Evolutionary conservation across 2,113 vertebrate species (phyloP).

Genomic region (Thunnus maccoyii): DNA sequence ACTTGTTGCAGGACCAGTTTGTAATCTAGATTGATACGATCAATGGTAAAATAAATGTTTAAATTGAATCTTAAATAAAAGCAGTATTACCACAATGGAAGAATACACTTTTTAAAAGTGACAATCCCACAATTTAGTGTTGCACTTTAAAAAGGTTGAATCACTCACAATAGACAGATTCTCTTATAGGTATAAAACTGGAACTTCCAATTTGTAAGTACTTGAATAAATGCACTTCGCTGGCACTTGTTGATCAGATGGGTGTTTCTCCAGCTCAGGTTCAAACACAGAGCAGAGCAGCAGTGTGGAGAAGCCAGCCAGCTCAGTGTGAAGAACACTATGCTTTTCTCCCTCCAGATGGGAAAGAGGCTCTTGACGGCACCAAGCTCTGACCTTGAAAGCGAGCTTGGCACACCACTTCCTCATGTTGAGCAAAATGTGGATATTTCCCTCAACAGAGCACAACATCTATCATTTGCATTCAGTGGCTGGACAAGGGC

Average conservation of each 20-base stretch:
- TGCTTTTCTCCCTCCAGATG: constrained; percentile 46
- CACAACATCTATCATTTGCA: constrained; percentile 45
- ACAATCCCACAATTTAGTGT: no score
- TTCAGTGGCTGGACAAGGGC: constrained; percentile 3
- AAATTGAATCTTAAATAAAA: no score
- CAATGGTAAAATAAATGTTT: no score
- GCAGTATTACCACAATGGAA: no score
- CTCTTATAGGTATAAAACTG: no score
- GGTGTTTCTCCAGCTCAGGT: neutral
- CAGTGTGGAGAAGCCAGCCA: constrained; percentile 6
- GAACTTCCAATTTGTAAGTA: no score
- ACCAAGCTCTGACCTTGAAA: constrained; percentile 39
- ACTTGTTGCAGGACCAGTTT: no score
- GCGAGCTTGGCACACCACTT: constrained; percentile 16
- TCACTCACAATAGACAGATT: no score
- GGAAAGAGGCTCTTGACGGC: constrained; percentile 20
- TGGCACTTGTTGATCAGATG: constrained; percentile 12
- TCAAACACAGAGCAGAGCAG: neutral
- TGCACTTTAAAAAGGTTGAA: no score
- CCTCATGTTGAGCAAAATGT: neutral
- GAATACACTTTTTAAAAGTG: no score
- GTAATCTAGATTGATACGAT: no score
- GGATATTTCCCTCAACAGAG: constrained; percentile 27
- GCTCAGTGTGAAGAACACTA: constrained; percentile 26
- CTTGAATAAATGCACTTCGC: no score